Conservation (phyloP, 2,888 invertebrate species). For the Pediacus dermestoides region DNA sequence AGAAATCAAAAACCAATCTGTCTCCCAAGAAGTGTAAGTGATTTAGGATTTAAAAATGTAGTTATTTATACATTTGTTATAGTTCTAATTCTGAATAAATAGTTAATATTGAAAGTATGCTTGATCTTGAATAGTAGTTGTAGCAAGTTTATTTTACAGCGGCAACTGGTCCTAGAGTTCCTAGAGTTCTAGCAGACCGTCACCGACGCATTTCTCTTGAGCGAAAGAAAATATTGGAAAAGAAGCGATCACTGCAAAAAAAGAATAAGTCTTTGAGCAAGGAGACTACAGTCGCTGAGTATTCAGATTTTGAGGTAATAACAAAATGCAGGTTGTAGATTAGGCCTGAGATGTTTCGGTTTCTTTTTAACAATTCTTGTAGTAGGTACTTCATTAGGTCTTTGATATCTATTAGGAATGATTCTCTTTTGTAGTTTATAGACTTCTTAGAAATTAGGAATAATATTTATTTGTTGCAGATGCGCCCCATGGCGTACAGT, state of each 20-base stretch:
- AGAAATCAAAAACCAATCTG: slow-evolving; percentile 11
- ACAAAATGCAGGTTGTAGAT: no score
- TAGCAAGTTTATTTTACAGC: no score
- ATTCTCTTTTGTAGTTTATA: no score
- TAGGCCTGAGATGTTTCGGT: no score
- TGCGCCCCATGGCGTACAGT: slow-evolving; percentile 23
- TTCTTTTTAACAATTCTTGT: background rate
- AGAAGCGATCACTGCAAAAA: slow-evolving; percentile 7
- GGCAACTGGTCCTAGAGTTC: no score
- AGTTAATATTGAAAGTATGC: slow-evolving; percentile 2
- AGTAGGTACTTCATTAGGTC: background rate
- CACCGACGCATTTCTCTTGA: slow-evolving; percentile 16
- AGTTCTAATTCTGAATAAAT: background rate
- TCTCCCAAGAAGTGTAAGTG: slow-evolving; percentile 10
- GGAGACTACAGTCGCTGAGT: slow-evolving; percentile 9
- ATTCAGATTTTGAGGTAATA: slow-evolving; percentile 18
- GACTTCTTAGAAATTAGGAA: background rate
- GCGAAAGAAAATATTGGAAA: slow-evolving; percentile 15
- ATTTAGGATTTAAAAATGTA: background rate
- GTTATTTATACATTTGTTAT: background rate
- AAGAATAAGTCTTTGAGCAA: background rate
- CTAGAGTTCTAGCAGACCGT: no score
- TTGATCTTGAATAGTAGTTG: no score
- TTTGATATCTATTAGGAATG: no score
- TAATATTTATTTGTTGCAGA: slow-evolving; percentile 19